Conservation (phyloP, 2,797 vertebrate species). For the Liparis tanakae region DNA sequence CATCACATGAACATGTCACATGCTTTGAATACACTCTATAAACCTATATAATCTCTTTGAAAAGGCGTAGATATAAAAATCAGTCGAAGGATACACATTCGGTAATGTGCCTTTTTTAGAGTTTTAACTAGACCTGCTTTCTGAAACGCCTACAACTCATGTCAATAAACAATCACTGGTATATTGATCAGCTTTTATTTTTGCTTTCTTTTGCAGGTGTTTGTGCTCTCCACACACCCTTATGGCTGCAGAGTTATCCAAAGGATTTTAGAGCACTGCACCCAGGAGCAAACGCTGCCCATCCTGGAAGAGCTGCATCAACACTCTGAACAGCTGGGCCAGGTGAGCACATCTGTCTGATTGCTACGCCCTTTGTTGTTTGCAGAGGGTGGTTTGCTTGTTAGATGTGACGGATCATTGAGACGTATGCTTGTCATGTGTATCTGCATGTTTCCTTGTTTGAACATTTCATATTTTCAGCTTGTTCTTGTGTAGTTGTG, state of each 20-base stretch:
- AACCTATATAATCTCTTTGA: no score
- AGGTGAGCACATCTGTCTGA: slow-evolving; percentile 81
- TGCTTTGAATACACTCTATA: no score
- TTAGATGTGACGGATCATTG: slow-evolving; percentile 31
- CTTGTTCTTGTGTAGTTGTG: slow-evolving; percentile 60
- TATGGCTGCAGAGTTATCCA: slow-evolving; percentile 99
- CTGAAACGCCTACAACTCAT: no score
- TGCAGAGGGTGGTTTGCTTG: slow-evolving; percentile 26
- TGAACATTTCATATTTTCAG: slow-evolving; percentile 65
- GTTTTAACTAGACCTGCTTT: no score
- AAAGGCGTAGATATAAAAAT: no score
- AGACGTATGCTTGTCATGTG: slow-evolving; percentile 44
- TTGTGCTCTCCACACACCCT: slow-evolving; percentile 97
- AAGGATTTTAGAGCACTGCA: slow-evolving; percentile 97
- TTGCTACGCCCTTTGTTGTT: slow-evolving; percentile 10
- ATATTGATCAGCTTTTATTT: background rate
- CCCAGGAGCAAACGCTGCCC: slow-evolving; percentile 95
- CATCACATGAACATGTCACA: background rate
- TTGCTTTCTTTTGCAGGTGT: slow-evolving; percentile 83
- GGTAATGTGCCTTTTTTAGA: no score
- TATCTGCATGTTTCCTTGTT: slow-evolving; percentile 68
- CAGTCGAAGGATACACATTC: no score
- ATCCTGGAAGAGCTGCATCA: slow-evolving; percentile 97
- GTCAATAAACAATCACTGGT: no score
- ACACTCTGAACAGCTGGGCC: slow-evolving; percentile 96